Percentiles rank a stretch among this genome's conserved stretches.
Conservation (phyloP, 2,113 vertebrate genomes). For the Rhineura floridana region DNA sequence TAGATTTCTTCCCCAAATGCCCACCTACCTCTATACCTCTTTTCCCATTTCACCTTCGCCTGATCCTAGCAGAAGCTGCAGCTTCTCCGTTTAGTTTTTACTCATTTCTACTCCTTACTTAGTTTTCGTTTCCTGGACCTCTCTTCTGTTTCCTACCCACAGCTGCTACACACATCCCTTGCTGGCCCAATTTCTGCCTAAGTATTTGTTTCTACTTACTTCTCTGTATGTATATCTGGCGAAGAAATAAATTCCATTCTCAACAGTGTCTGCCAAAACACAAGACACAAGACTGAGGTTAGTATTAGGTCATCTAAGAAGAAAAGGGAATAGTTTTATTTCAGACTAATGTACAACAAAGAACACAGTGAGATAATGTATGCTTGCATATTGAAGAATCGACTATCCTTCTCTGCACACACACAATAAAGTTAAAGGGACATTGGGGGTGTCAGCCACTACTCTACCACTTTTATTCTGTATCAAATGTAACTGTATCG, state of each 20-base stretch:
- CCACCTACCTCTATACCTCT: neutral
- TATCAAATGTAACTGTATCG: neutral
- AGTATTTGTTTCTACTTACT: conserved; percentile 43
- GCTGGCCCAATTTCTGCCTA: neutral
- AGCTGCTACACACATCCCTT: neutral
- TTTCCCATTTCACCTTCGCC: neutral
- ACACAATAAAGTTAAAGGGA: neutral
- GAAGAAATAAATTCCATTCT: conserved; percentile 55
- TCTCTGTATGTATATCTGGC: conserved; percentile 57
- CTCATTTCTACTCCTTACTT: neutral
- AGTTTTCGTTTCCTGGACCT: neutral
- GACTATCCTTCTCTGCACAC: neutral
- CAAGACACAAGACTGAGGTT: conserved; percentile 1
- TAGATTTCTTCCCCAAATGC: neutral
- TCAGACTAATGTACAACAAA: neutral
- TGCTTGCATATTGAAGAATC: neutral
- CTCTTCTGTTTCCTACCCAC: neutral
- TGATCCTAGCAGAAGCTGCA: neutral
- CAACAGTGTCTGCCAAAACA: conserved; percentile 63
- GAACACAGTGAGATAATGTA: neutral
- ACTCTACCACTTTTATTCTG: neutral
- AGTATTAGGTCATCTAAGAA: conserved; percentile 34
- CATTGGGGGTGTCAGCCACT: neutral
- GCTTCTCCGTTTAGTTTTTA: neutral
- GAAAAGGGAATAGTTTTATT: conserved; percentile 12